phyloP scores from a whole-genome alignment of 2,113 vertebrate species.

The Paramisgurnus dabryanus region DNA sequence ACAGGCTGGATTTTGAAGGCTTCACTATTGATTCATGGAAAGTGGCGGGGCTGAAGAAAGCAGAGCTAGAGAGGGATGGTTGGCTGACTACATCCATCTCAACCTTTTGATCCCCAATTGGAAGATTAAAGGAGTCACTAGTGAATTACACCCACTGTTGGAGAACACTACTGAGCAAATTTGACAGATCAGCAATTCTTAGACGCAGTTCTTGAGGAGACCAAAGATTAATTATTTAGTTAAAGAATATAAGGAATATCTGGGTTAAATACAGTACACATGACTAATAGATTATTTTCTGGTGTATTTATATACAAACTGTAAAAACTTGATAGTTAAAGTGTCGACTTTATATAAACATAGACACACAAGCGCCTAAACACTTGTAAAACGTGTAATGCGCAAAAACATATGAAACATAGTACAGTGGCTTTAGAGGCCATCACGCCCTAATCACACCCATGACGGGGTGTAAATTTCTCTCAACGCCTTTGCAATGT shows the following conservation, averaged over 20 bases:
- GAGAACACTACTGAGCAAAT: constrained; percentile 11
- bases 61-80: constrained; percentile 28
- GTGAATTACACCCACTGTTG: constrained; percentile 38
- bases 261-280: too few species aligned
- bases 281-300: too few species aligned
- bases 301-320: too few species aligned
- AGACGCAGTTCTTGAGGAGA: constrained; percentile 7
- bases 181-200: constrained; percentile 12
- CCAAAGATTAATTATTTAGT: not conserved
- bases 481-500: not conserved
- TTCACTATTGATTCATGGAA: constrained; percentile 62
- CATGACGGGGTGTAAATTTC: not conserved
- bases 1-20: constrained; percentile 61
- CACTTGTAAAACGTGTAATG: too few species aligned
- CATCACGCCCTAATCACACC: too few species aligned
- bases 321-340: too few species aligned
- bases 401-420: too few species aligned
- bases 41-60: constrained; percentile 43
- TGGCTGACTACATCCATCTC: constrained; percentile 45
- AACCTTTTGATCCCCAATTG: constrained; percentile 39
- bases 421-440: too few species aligned
- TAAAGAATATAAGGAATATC: too few species aligned
- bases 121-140: constrained; percentile 33
- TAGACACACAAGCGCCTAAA: too few species aligned
- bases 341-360: too few species aligned